phyloP scores from a whole-genome alignment of 2,797 vertebrate genomes.

The Epinephelus awoara region DNA sequence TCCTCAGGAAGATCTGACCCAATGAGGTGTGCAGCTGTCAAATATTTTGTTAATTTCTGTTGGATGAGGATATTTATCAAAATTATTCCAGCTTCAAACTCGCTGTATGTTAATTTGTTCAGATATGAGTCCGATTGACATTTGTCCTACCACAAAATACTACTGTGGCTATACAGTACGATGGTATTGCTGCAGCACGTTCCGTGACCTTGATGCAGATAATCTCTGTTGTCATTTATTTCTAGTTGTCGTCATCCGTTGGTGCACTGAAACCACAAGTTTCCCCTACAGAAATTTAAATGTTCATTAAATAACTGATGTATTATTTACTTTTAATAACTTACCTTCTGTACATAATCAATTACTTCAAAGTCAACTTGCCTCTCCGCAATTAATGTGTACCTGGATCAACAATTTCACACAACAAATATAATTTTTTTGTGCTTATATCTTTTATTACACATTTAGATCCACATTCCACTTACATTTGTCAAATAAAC shows the following conservation, averaged over 20 bases:
- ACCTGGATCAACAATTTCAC: conserved; percentile 5
- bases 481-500: conserved; percentile 51
- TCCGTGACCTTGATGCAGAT: neutral
- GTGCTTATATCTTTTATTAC: conserved; percentile 67
- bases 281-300: neutral
- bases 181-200: neutral
- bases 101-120: neutral
- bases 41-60: neutral
- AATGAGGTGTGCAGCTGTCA: neutral
- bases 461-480: conserved; percentile 65
- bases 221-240: neutral
- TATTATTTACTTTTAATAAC: neutral
- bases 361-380: neutral
- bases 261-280: neutral
- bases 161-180: neutral
- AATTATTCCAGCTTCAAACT: neutral
- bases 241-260: neutral
- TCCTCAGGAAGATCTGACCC: neutral
- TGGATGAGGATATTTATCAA: neutral
- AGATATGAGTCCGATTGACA: neutral
- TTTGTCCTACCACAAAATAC: neutral
- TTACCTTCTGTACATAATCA: neutral
- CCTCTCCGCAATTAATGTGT: neutral
- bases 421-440: neutral
- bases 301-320: neutral